These are phyloP conservation scores for Muscina levida DNA, from an alignment of 2,888 invertebrate species.

Conservation along the genomic window DNA sequence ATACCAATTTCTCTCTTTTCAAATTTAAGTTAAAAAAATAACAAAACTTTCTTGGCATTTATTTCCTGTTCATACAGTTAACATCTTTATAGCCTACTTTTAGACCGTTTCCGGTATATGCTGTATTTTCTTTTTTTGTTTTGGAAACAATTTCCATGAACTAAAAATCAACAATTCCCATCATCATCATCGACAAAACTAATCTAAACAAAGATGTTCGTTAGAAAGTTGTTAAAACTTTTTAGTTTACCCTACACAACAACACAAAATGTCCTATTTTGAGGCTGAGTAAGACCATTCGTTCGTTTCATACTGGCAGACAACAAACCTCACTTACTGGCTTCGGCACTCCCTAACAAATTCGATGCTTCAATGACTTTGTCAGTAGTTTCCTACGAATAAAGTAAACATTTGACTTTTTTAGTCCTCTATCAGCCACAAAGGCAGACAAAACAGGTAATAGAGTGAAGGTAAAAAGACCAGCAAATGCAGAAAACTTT, in stretches of 20 bases:
- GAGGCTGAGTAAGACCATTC: too few relatives aligned
- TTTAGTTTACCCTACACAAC: too few relatives aligned
- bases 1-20: too few relatives aligned
- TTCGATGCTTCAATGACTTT: conserved; percentile 32
- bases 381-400: conserved; percentile 9
- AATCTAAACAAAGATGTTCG: conserved; percentile 8
- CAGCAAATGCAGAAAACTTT: neutral
- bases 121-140: neutral
- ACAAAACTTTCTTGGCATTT: neutral
- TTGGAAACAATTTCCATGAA: neutral
- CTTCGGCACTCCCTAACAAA: neutral
- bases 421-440: neutral
- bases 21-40: too few relatives aligned
- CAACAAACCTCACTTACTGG: too few relatives aligned
- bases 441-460: neutral
- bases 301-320: too few relatives aligned
- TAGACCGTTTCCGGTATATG: neutral
- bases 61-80: conserved; percentile 5
- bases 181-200: conserved; percentile 40
- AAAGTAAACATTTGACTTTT: conserved; percentile 34
- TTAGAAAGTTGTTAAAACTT: conserved; percentile 14
- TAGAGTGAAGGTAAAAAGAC: neutral
- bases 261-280: too few relatives aligned
- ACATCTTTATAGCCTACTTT: conserved; percentile 19
- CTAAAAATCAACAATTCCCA: conserved; percentile 17